A percentile compares a stretch with the other conserved stretches of the same genome.
These are phyloP conservation scores for Ormyrus thymus DNA, from an alignment of 2,888 invertebrate genomes.

Conservation along the genomic window DNA sequence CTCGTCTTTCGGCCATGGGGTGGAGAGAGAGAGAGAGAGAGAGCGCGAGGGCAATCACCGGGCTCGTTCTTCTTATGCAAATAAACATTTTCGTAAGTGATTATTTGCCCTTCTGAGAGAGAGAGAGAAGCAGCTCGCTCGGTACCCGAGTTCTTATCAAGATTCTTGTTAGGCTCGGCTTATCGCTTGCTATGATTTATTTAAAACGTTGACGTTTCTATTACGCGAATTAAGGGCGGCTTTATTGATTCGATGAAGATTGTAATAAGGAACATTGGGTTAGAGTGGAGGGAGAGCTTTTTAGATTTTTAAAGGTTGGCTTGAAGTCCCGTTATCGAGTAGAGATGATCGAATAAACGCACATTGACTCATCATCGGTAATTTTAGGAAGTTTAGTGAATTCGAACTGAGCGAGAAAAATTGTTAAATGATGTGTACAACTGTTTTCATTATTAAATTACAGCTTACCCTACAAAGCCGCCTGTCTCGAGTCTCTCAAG, in stretches of 20 bases:
- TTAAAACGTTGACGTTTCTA: slow-evolving; percentile 45
- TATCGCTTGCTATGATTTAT: slow-evolving; percentile 45
- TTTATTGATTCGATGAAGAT: slow-evolving; percentile 21
- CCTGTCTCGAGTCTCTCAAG: no score
- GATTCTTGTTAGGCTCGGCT: slow-evolving; percentile 45
- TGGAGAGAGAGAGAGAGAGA: not conserved
- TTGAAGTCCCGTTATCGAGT: not conserved
- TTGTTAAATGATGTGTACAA: no score
- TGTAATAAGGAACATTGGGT: no score
- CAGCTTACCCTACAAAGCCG: no score
- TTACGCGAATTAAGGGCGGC: slow-evolving; percentile 41
- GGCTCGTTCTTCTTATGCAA: slow-evolving; percentile 39
- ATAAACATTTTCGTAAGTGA: slow-evolving; percentile 50
- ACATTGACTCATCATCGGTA: no score
- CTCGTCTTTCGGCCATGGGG: not conserved
- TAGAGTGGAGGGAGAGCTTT: no score
- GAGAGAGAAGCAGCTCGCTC: no score
- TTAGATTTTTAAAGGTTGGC: not conserved
- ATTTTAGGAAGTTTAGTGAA: no score
- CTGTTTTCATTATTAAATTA: no score
- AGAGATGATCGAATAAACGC: no score
- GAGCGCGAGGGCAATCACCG: slow-evolving; percentile 5
- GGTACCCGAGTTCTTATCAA: slow-evolving; percentile 25
- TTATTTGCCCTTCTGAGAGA: slow-evolving; percentile 3
- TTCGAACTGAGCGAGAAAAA: no score